A percentile compares a stretch with the other conserved stretches of the same genome.
Conservation (phyloP, 53 echinoderm and acorn worm species). For the Antedon mediterranea region DNA sequence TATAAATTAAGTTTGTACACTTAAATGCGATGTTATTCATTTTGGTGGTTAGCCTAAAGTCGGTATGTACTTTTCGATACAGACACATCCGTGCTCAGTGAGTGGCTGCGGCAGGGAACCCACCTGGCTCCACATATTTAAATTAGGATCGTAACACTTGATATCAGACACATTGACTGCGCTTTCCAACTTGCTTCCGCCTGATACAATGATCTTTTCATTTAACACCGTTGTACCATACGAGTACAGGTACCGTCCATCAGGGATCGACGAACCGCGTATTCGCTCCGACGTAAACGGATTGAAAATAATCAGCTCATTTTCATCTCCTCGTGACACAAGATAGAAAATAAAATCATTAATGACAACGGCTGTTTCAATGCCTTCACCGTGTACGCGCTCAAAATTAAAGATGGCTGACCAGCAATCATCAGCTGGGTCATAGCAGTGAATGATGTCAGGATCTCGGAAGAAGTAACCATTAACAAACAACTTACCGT, state of each 20-base stretch:
- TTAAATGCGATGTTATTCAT: too few relatives aligned
- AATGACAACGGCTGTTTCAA: constrained; percentile 83
- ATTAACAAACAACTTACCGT: constrained; percentile 75
- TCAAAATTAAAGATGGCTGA: constrained; percentile 68
- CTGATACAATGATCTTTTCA: constrained; percentile 84
- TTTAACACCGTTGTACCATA: constrained; percentile 76
- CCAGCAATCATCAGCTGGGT: constrained; percentile 67
- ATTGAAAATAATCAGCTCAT: constrained; percentile 77
- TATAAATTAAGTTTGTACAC: too few relatives aligned
- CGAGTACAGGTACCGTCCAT: constrained; percentile 84
- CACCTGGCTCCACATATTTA: constrained; percentile 77
- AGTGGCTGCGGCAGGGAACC: constrained; percentile 64
- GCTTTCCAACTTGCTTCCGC: constrained; percentile 85
- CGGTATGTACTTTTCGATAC: constrained; percentile 90
- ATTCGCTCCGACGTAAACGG: constrained; percentile 32
- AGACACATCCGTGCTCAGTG: constrained; percentile 95
- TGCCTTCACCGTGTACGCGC: constrained; percentile 77
- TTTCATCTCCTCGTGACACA: constrained; percentile 87
- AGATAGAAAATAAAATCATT: constrained; percentile 76
- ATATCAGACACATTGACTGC: constrained; percentile 78
- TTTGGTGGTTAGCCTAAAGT: too few relatives aligned
- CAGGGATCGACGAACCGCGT: constrained; percentile 31
- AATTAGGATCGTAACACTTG: constrained; percentile 73
- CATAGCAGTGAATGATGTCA: constrained; percentile 91
- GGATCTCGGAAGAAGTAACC: constrained; percentile 97